A percentile compares a stretch with the other conserved stretches of the same genome.
phyloP scores from a whole-genome alignment of 2,113 vertebrate species.

The Oenanthe melanoleuca region DNA sequence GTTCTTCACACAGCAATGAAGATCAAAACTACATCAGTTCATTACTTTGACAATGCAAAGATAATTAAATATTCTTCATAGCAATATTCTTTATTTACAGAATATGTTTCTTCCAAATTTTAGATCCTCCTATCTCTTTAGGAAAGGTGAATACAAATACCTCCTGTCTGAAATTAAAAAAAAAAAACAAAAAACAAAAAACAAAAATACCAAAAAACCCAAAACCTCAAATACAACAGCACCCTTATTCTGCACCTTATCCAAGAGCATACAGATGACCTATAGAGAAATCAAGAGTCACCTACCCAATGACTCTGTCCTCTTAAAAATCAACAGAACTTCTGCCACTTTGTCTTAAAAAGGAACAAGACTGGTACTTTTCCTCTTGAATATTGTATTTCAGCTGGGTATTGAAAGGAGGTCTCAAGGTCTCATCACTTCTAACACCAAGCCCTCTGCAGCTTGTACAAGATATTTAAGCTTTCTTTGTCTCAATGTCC shows the following conservation, averaged over 20 bases:
- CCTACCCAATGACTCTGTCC: background rate
- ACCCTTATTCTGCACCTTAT: background rate
- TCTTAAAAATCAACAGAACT: background rate
- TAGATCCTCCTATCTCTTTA: background rate
- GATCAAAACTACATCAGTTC: background rate
- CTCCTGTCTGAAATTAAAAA: background rate
- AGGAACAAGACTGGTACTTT: background rate
- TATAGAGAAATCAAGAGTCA: background rate
- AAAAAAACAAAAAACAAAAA: background rate
- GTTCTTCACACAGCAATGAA: background rate
- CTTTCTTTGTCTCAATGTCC: background rate
- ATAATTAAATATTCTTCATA: conserved; percentile 21
- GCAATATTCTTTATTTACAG: background rate
- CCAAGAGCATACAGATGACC: background rate
- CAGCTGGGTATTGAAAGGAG: background rate
- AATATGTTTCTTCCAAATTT: background rate
- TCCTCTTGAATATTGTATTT: background rate
- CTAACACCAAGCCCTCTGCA: background rate
- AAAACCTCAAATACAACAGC: background rate
- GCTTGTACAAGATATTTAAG: background rate
- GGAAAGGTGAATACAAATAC: background rate
- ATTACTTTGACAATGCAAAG: background rate
- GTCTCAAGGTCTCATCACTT: background rate
- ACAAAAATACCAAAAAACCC: background rate
- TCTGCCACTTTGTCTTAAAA: background rate